Percentiles rank a stretch among this genome's conserved stretches.
These are phyloP conservation scores for Palythoa caribaeorum DNA, from an alignment of 92 coral and sea anemone species.

Conservation along the genomic window DNA sequence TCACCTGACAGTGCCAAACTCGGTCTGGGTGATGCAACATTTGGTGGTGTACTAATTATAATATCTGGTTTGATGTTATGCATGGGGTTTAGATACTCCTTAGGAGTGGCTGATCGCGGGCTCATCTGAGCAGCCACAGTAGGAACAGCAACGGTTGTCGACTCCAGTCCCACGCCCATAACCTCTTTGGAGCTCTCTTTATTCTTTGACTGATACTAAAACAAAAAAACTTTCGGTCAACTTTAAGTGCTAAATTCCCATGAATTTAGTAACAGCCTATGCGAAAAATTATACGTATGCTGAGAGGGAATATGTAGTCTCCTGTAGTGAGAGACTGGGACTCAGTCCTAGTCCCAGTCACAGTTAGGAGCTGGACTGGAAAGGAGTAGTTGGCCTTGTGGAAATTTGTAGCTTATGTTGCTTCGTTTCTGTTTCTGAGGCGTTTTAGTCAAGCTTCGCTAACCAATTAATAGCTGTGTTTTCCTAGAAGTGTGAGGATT, in stretches of 20 bases:
- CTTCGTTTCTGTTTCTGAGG: too few species aligned
- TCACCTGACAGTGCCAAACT: slow-evolving; percentile 41
- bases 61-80: slow-evolving; percentile 20
- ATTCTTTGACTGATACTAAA: slow-evolving; percentile 1
- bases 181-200: slow-evolving; percentile 30
- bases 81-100: background rate
- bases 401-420: too few species aligned
- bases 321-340: too few species aligned
- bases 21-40: slow-evolving; percentile 35
- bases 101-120: background rate
- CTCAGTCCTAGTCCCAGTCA: too few species aligned
- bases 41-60: slow-evolving; percentile 4
- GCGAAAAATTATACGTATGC: too few species aligned
- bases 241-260: background rate
- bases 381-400: too few species aligned
- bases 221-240: background rate
- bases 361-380: too few species aligned
- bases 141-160: slow-evolving; percentile 36
- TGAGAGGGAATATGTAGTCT: too few species aligned
- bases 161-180: background rate
- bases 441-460: too few species aligned
- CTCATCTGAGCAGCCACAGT: background rate
- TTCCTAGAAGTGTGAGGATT: too few species aligned
- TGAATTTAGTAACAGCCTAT: background rate
- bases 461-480: too few species aligned